Conservation (phyloP, 2,113 vertebrate species). For the Nibea albiflora region DNA sequence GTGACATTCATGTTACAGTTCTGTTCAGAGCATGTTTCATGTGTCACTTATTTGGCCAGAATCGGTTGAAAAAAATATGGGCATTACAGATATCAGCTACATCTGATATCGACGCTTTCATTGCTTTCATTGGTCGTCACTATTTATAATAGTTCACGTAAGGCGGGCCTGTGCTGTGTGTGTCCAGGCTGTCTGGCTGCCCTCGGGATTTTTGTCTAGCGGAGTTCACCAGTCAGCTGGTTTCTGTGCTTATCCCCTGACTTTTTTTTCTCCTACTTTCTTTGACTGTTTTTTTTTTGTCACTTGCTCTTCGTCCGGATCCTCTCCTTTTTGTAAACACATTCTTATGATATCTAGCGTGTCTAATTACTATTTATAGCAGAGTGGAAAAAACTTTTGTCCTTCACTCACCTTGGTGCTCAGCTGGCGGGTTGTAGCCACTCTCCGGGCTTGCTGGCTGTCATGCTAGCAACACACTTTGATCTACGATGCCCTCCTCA, state of each 20-base stretch:
- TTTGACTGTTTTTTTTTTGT: conserved; percentile 13
- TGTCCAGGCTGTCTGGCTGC: conserved; percentile 28
- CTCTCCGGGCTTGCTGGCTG: conserved; percentile 39
- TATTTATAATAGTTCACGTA: conserved; percentile 70
- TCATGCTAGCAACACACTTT: conserved; percentile 55
- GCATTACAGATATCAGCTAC: no score
- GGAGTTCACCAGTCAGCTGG: conserved; percentile 39
- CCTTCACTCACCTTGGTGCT: conserved; percentile 71
- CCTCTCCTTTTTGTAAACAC: conserved; percentile 11
- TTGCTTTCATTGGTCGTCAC: conserved; percentile 44
- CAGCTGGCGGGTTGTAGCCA: conserved; percentile 38
- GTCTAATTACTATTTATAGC: conserved; percentile 71
- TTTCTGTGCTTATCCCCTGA: conserved; percentile 23
- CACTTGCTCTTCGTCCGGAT: conserved; percentile 14
- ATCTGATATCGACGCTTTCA: no score
- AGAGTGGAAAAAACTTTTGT: conserved; percentile 65
- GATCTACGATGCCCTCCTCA: conserved; percentile 61
- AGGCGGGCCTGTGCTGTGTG: conserved; percentile 31
- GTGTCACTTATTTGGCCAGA: no score
- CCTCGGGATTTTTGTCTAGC: conserved; percentile 59
- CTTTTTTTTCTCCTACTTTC: background rate
- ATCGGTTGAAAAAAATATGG: background rate
- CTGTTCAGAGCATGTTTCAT: no score
- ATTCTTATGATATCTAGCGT: conserved; percentile 17
- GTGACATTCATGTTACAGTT: no score